Conservation (phyloP, 2,797 vertebrate genomes). For the Melanotaenia nigrans region DNA sequence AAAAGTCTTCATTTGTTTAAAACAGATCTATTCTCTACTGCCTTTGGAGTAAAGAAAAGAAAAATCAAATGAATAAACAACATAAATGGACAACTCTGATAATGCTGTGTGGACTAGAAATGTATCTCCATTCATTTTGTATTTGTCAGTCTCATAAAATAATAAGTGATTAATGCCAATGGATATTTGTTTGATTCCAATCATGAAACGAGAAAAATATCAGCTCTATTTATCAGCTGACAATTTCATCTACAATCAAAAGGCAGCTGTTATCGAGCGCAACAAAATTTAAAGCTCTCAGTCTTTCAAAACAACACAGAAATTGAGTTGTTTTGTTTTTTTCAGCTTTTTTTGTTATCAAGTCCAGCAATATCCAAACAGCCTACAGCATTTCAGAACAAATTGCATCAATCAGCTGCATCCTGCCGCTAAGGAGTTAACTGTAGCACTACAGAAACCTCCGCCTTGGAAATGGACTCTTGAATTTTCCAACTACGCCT, state of each 20-base stretch:
- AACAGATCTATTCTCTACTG: background rate
- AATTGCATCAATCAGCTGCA: conserved; percentile 27
- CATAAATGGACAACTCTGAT: background rate
- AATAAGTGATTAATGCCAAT: background rate
- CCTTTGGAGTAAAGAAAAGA: background rate
- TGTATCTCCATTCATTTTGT: background rate
- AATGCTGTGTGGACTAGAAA: background rate
- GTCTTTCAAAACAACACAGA: conserved; percentile 22
- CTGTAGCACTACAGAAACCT: conserved; percentile 46
- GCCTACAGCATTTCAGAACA: conserved; percentile 36
- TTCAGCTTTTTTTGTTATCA: background rate
- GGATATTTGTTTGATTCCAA: background rate
- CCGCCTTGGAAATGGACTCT: conserved; percentile 49
- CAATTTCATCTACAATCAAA: conserved; percentile 2
- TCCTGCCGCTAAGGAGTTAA: conserved; percentile 37
- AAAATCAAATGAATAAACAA: background rate
- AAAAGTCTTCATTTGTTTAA: background rate
- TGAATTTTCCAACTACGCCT: conserved; percentile 36
- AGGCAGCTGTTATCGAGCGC: conserved; percentile 1
- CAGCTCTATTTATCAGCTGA: background rate
- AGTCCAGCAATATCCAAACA: conserved; percentile 34
- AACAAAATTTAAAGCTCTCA: conserved; percentile 30
- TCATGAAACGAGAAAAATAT: conserved; percentile 2
- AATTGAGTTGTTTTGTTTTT: background rate
- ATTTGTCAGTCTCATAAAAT: background rate